Percentiles rank a stretch among this genome's conserved stretches.
Evolutionary conservation across 2,888 invertebrate genomes (phyloP).

Genomic region (Mythimna ferrago): DNA sequence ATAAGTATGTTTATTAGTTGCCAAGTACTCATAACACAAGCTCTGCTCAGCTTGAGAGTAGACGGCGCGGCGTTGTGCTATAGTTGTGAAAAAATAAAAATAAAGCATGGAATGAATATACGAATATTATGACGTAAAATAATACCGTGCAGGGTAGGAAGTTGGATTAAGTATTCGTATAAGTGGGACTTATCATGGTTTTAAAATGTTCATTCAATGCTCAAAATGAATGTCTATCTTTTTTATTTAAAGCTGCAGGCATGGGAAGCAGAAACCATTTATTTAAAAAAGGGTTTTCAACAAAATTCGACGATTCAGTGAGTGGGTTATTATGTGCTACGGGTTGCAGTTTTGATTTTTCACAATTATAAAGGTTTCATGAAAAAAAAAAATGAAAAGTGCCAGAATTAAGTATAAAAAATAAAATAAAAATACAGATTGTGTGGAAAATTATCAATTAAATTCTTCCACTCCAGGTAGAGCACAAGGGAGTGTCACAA

Average conservation of each 20-base stretch:
- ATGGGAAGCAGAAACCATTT: background rate
- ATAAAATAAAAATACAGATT: too few relatives aligned
- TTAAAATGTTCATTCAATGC: background rate
- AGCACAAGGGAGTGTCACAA: too few relatives aligned
- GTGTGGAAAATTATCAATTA: too few relatives aligned
- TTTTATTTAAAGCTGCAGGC: background rate
- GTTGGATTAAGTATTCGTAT: conserved; percentile 19
- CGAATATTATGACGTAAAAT: conserved; percentile 5
- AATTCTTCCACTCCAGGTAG: too few relatives aligned
- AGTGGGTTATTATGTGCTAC: background rate
- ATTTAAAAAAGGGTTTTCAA: background rate
- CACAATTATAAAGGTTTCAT: background rate
- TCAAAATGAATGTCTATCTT: background rate
- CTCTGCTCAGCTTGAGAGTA: too few relatives aligned
- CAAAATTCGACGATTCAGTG: background rate
- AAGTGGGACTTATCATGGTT: background rate
- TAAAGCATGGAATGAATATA: background rate
- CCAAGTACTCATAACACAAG: too few relatives aligned
- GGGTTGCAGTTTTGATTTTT: background rate
- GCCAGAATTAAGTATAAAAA: too few relatives aligned
- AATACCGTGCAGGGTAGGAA: conserved; percentile 2
- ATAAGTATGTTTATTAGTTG: too few relatives aligned
- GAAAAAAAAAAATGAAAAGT: too few relatives aligned
- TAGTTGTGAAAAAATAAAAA: too few relatives aligned
- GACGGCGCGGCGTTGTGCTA: too few relatives aligned